Evolutionary conservation across 23 tunicate genomes (phyloP), one percentile per base, ranked within the genome.

Genomic region (Ciona savignyi): DNA sequence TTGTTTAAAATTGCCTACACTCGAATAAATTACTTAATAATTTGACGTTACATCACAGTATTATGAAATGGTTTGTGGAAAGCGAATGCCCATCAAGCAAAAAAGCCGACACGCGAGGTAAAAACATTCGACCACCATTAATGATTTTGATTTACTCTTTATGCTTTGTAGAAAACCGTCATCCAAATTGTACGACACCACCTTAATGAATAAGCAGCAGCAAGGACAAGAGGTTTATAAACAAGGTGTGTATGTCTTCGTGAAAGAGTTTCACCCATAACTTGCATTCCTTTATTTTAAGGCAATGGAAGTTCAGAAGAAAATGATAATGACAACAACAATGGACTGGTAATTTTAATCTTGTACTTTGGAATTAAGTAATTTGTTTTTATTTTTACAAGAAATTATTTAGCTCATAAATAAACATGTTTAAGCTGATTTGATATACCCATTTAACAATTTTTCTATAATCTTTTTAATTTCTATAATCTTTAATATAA

Each of bases 41-140:
- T 42, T 42, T 42, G 11, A 42, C 56, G 15, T 42, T 63, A 29
- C 61, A 35, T 65, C 78, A n/a, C 82, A 91, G 97, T 91, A 83
- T 62, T 91, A 91, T 67, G 60, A 80, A 34, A 91, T 91, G 97
- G 51, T 91, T 22, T 84, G 91, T 78, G 97, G 97, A 29, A 75
- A 84, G 20, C 66, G 97, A 33, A 66, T 74, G 30, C 84, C 80
- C 1, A 63, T 29, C 2, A 77, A 32, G 56, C 29, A 42, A 42
- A 42, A 42, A 15, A 9, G 56, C 15, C 56, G 56, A 9, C 56
- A 42, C 56, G 15, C 56, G 15, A 42, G 56, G 56, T 42, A 42
- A n/a, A n/a, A n/a, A n/a, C 9, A 6, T 42, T 42, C 15, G 11
- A 9, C 56, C 9, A 42, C 56, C 56, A 9, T 42, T 42, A 42